Conservation (phyloP, 2,797 vertebrate genomes). For the Anniella stebbinsi region DNA sequence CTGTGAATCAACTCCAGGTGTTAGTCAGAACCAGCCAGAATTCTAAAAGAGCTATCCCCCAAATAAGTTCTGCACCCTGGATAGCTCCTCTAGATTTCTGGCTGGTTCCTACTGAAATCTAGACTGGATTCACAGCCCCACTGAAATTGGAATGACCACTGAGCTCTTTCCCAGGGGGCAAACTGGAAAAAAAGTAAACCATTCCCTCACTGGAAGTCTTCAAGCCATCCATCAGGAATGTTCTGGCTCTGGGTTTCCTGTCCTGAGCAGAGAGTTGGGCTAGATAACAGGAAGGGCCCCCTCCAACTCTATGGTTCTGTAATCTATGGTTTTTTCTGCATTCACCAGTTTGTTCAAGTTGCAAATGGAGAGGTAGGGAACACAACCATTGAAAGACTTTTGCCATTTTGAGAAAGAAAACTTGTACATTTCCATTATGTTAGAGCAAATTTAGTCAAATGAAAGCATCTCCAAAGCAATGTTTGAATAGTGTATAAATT, state of each 20-base stretch:
- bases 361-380: neutral
- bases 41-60: too few relatives aligned
- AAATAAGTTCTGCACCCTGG: too few relatives aligned
- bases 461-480: constrained; percentile 68
- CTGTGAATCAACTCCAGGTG: too few relatives aligned
- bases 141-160: too few relatives aligned
- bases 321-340: neutral
- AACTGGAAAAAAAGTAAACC: neutral
- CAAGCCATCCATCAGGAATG: neutral
- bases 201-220: neutral
- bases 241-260: neutral
- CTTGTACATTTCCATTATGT: constrained; percentile 62
- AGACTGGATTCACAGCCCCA: too few relatives aligned
- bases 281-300: neutral
- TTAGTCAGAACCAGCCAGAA: too few relatives aligned
- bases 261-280: neutral
- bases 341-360: neutral
- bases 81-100: too few relatives aligned
- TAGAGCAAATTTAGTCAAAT: constrained; percentile 71
- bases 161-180: neutral
- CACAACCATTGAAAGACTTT: constrained; percentile 20
- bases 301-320: neutral
- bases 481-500: constrained; percentile 73
- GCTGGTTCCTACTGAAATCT: too few relatives aligned
- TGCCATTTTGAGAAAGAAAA: constrained; percentile 68